phyloP scores from a whole-genome alignment of 2,888 invertebrate genomes.

The Acrobasis repandana region DNA sequence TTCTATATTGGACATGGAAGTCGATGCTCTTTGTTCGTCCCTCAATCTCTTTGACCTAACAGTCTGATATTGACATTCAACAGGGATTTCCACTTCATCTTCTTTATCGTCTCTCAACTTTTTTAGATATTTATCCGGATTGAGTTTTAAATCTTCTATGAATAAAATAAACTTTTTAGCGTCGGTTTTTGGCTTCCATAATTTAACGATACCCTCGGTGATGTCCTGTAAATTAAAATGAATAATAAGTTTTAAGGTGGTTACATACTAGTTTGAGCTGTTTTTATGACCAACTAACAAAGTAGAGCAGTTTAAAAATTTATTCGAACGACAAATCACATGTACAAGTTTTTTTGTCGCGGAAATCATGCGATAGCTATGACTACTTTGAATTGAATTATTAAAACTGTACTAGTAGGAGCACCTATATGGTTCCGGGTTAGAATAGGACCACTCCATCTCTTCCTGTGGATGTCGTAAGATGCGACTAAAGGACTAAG shows the following conservation, averaged over 20 bases:
- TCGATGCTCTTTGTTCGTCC: slow-evolving; percentile 36
- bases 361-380: too few relatives aligned
- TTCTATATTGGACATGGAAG: slow-evolving; percentile 56
- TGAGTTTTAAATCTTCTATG: slow-evolving; percentile 57
- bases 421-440: too few relatives aligned
- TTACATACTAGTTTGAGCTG: background rate
- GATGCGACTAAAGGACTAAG: too few relatives aligned
- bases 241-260: slow-evolving; percentile 4
- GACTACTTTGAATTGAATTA: too few relatives aligned
- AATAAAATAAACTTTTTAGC: slow-evolving; percentile 64
- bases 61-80: slow-evolving; percentile 68
- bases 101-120: slow-evolving; percentile 29
- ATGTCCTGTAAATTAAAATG: slow-evolving; percentile 57
- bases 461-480: too few relatives aligned
- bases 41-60: slow-evolving; percentile 42
- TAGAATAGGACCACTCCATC: too few relatives aligned
- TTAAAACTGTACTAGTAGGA: too few relatives aligned
- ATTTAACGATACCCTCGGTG: slow-evolving; percentile 67
- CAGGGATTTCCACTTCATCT: slow-evolving; percentile 32
- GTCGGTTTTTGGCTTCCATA: slow-evolving; percentile 66
- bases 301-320: background rate
- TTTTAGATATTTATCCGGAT: slow-evolving; percentile 58
- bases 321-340: too few relatives aligned
- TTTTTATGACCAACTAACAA: background rate
- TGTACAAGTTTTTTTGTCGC: too few relatives aligned